A percentile compares a stretch with the other conserved stretches of the same genome.
These are phyloP conservation scores for Zaprionus camerounensis DNA, from an alignment of 1,140 invertebrate species.

Conservation along the genomic window DNA sequence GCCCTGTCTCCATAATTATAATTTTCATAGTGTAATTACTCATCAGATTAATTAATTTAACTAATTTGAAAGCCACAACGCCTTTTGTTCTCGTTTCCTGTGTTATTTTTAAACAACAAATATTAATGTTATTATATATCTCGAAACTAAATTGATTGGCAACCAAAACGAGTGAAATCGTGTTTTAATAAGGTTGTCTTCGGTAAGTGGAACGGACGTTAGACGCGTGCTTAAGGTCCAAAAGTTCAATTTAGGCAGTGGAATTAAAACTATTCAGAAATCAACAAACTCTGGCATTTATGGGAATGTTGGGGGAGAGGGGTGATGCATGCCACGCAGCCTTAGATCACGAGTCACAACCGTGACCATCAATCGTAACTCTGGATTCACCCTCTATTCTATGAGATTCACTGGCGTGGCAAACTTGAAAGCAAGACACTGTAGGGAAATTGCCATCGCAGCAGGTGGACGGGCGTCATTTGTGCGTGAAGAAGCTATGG, in stretches of 20 bases:
- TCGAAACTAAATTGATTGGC: constrained; percentile 17
- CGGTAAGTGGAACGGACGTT: background rate
- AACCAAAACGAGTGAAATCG: constrained; percentile 32
- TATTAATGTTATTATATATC: background rate
- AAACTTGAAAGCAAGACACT: background rate
- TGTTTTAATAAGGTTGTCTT: constrained; percentile 23
- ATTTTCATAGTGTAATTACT: background rate
- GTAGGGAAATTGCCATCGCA: background rate
- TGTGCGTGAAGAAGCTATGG: background rate
- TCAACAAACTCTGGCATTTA: background rate
- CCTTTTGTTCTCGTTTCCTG: constrained; percentile 17
- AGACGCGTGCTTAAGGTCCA: constrained; percentile 2
- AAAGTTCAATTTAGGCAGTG: background rate
- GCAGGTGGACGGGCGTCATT: background rate
- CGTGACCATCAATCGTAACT: background rate
- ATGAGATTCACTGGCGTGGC: too few relatives aligned
- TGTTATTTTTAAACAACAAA: constrained; percentile 2
- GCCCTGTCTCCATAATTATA: background rate
- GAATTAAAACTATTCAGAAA: background rate
- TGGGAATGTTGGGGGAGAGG: background rate
- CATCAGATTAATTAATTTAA: background rate
- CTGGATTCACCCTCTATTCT: too few relatives aligned
- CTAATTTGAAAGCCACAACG: background rate
- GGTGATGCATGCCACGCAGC: background rate
- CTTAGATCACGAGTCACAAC: background rate